Base-by-base conservation (phyloP, 1,140 invertebrate genomes). In the Ephestia elutella region DNA sequence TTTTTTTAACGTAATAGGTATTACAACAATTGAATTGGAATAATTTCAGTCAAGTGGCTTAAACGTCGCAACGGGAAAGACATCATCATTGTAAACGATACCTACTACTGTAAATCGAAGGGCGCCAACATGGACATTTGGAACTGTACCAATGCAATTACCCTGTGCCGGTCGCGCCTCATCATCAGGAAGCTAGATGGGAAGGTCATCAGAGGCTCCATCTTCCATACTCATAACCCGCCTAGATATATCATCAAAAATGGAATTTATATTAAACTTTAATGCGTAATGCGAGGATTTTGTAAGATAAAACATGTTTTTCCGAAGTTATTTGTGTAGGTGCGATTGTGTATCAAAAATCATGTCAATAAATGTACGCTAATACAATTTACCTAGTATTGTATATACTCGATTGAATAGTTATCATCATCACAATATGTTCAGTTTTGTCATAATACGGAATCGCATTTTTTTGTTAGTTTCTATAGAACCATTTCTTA, bases 81-180 rank as follows among this genome's bases (percentile, higher is more conserved):
- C 15, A 49, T 49, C 2, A 49, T 49, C 5, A 1, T 49, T 0
- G n/a, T 49, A 5, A 49, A 17, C 5, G 44, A 17, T 17, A 17
- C 13, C 5, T 49, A 17, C 18, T 49, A 49, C 15, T 49, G 44
- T n/a, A 49, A 49, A 19, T 17, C n/a, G 5, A 49, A 17, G 44
- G 44, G 44, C 11, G 9, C 8, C 5, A 3, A 5, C 5, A 49
- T n/a, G 1, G 44, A 49, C 0, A 21, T 28, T 2, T 59, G 57
- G 57, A 38, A 18, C 0, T 62, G 60, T 11, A 62, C 60, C 25
- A 54, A 49, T 11, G 53, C 49, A 0, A n/a, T n/a, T n/a, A 17
- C 44, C 44, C 5, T 49, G 18, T 49, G 44, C 18, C 7, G 4
- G n/a, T 5, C 44, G 1, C 44, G 44, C 8, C 15, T 49, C 11